These are phyloP conservation scores for Elegia similella DNA, from an alignment of 2,888 invertebrate genomes.

Conservation along the genomic window DNA sequence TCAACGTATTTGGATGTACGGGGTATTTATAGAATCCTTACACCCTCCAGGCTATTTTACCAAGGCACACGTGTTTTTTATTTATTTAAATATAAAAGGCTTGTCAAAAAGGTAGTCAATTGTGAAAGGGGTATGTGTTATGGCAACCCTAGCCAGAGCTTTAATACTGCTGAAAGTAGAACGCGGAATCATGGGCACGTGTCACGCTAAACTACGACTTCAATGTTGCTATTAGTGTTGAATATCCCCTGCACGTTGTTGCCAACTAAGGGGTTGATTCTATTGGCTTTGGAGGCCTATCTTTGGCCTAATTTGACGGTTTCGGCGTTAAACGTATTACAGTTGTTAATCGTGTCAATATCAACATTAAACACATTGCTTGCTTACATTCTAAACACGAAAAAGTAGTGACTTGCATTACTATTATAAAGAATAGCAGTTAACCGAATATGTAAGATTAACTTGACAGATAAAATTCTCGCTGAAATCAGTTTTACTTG, in stretches of 20 bases:
- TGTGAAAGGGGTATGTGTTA: neutral
- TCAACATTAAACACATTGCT: slow-evolving; percentile 12
- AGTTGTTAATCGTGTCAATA: slow-evolving; percentile 22
- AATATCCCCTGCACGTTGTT: slow-evolving; percentile 23
- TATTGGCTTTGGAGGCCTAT: slow-evolving; percentile 46
- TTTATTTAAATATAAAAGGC: too few relatives aligned
- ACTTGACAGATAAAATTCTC: slow-evolving; percentile 4
- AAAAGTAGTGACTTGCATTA: neutral
- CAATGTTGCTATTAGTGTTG: slow-evolving; percentile 32
- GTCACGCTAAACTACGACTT: slow-evolving; percentile 43
- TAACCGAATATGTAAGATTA: neutral
- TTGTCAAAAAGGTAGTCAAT: neutral
- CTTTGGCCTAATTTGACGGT: slow-evolving; percentile 48
- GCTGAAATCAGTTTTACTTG: neutral
- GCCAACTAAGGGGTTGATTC: slow-evolving; percentile 47
- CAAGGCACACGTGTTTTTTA: too few relatives aligned
- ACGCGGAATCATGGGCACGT: slow-evolving; percentile 47
- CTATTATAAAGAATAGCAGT: neutral
- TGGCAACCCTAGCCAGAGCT: slow-evolving; percentile 38
- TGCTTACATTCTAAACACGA: neutral
- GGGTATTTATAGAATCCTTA: too few relatives aligned
- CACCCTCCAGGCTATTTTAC: too few relatives aligned
- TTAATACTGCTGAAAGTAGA: slow-evolving; percentile 69
- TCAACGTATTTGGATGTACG: neutral
- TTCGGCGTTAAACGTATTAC: slow-evolving; percentile 34